Base-by-base conservation (phyloP, 92 coral and sea anemone genomes). In the Galaxea fascicularis region DNA sequence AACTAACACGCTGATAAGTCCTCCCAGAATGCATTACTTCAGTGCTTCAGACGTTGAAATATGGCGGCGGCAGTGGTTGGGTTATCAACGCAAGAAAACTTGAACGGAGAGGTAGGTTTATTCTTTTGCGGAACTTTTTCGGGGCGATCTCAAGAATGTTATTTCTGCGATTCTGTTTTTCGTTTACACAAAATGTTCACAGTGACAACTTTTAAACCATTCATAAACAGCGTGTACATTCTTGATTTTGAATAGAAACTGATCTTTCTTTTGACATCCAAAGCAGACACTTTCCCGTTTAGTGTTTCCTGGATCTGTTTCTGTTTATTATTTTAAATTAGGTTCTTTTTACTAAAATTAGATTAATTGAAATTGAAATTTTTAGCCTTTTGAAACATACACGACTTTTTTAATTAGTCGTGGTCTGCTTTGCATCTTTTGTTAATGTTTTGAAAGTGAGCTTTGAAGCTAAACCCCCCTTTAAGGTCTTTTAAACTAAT, bases 21-120 rank as follows among this genome's bases (percentile, higher is more conserved):
- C 56, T 44, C 86, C 78, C 86, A 54, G 77, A 8, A 30, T 82
- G 78, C 86, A 10, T 39, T 70, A 16, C 44, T 56, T 70, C 13
- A 4, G 4, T 35, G 3, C 71, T 44, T 31, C 24, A 8, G 58
- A 24, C 84, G 86, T 71, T 70, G 78, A 22, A 82, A 39, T 12
- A 84, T 64, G 80, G 89, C 89, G 49, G 81, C 82, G 0, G 87
- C 69, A 0, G 78, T 53, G 0, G 77, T 20, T 14, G 86, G 25
- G 1, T 41, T 82, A 41, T 69, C 78, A 8, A 22, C 69, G 10
- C 57, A 82, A 57, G 68, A 71, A 82, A 82, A 79, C 65, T 44
- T 87, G 60, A 85, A 89, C 57, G 86, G 78, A 44, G 78, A 82
- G 86, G 86, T 82, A 71, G 4, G 25, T 10, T 13, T 54, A 46